Percentiles rank a stretch among this genome's conserved stretches.
Evolutionary conservation across 2,888 invertebrate species (phyloP).

Genomic region (Drosophila quasianomalipes): DNA sequence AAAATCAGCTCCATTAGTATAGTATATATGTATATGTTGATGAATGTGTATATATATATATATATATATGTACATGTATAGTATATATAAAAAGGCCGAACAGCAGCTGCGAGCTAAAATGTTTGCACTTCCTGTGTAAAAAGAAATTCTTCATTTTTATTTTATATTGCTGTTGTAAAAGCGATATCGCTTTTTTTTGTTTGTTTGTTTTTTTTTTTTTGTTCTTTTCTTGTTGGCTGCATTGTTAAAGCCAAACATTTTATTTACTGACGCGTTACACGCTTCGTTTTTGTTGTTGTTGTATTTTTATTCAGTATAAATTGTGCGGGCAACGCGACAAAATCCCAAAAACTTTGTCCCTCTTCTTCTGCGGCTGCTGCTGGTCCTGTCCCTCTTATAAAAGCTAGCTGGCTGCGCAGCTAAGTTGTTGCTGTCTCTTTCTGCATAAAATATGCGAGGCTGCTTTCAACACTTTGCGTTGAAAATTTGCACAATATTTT

Average conservation of each 20-base stretch:
- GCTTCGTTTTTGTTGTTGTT: slow-evolving; percentile 18
- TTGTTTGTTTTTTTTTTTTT: neutral
- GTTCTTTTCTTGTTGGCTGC: slow-evolving; percentile 40
- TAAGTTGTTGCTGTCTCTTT: slow-evolving; percentile 21
- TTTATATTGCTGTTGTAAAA: slow-evolving; percentile 3
- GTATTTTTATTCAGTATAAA: slow-evolving; percentile 58
- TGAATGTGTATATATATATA: neutral
- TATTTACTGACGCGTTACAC: slow-evolving; percentile 61
- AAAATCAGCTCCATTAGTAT: slow-evolving; percentile 75
- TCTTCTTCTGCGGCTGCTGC: neutral
- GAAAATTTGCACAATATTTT: slow-evolving; percentile 73
- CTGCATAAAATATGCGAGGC: slow-evolving; percentile 59
- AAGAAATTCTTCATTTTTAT: slow-evolving; percentile 14
- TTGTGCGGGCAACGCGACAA: slow-evolving; percentile 52
- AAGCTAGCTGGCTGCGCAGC: neutral
- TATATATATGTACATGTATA: neutral
- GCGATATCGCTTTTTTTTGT: slow-evolving; percentile 2
- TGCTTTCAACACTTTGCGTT: slow-evolving; percentile 72
- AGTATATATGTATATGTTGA: slow-evolving; percentile 12
- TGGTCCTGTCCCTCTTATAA: neutral
- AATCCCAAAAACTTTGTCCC: slow-evolving; percentile 16
- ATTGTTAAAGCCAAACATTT: slow-evolving; percentile 55
- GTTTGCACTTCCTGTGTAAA: slow-evolving; percentile 46
- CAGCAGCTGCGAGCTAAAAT: slow-evolving; percentile 40
- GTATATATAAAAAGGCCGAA: neutral